phyloP scores from a whole-genome alignment of 2,888 invertebrate genomes.

The Mimas tiliae region DNA sequence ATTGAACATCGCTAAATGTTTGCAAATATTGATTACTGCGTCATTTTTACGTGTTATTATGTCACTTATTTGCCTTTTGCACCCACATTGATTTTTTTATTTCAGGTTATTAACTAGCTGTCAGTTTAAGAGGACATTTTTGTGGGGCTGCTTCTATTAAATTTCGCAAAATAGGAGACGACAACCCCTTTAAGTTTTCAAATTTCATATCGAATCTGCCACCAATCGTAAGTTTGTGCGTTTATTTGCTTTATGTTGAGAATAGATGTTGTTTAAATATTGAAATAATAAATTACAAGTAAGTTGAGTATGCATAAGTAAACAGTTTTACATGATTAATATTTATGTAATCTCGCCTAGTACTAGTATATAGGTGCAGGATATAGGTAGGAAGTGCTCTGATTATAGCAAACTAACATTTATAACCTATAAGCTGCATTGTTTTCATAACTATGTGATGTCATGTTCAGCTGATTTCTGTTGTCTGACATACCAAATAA shows the following conservation, averaged over 20 bases:
- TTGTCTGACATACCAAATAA: constrained; percentile 26
- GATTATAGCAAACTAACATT: not conserved
- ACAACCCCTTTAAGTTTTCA: constrained; percentile 81
- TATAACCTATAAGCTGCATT: constrained; percentile 14
- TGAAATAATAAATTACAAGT: constrained; percentile 4
- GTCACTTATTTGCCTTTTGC: constrained; percentile 47
- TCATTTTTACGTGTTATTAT: constrained; percentile 28
- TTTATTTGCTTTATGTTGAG: constrained; percentile 25
- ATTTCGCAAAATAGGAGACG: constrained; percentile 84
- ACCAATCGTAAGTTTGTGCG: constrained; percentile 74
- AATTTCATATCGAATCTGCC: constrained; percentile 84
- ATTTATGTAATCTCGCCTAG: not conserved
- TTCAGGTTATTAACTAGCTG: constrained; percentile 84
- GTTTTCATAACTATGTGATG: constrained; percentile 25
- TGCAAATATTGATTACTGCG: constrained; percentile 32
- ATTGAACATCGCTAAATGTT: constrained; percentile 44
- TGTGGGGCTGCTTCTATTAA: constrained; percentile 42
- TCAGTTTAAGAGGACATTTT: constrained; percentile 79
- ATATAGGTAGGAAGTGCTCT: not conserved
- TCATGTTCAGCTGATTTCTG: constrained; percentile 33
- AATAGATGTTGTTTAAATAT: constrained; percentile 15
- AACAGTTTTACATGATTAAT: constrained; percentile 6
- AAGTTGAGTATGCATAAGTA: not conserved
- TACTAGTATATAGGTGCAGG: not conserved
- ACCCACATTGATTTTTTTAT: constrained; percentile 79